phyloP scores from a whole-genome alignment of 1,140 invertebrate genomes.

The Zaprionus vittiger region DNA sequence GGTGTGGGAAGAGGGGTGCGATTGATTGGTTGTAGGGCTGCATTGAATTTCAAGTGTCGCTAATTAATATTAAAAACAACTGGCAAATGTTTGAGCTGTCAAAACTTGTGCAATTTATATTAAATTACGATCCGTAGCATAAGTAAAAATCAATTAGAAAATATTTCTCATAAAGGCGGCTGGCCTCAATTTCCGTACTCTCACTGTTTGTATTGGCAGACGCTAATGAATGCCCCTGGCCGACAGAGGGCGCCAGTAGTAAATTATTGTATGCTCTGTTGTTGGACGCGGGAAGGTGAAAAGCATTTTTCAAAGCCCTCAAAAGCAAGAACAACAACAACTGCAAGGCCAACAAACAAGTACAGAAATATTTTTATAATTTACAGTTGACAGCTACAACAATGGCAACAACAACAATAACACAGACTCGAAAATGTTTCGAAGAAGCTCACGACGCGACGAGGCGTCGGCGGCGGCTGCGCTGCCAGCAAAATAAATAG shows the following conservation, averaged over 20 bases:
- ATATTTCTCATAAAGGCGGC: constrained; percentile 62
- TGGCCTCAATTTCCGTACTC: constrained; percentile 55
- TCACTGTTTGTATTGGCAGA: constrained; percentile 15
- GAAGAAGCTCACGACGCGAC: constrained; percentile 38
- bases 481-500: constrained; percentile 77
- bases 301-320: constrained; percentile 34
- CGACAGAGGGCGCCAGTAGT: constrained; percentile 35
- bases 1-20: not conserved
- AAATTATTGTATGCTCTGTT: constrained; percentile 59
- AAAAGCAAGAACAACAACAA: constrained; percentile 10
- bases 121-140: constrained; percentile 60
- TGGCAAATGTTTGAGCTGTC: constrained; percentile 58
- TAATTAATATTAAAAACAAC: constrained; percentile 70
- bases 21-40: not conserved
- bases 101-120: constrained; percentile 79
- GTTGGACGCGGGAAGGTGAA: constrained; percentile 28
- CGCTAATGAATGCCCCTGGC: constrained; percentile 32
- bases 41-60: constrained; percentile 50
- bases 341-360: constrained; percentile 43
- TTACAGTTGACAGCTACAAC: constrained; percentile 75
- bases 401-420: constrained; percentile 56
- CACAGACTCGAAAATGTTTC: constrained; percentile 39
- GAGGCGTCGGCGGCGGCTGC: not conserved
- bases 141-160: constrained; percentile 77
- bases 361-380: constrained; percentile 79